Evolutionary conservation across 2,888 invertebrate genomes (phyloP), one percentile per base, ranked within the genome.

Genomic region (Chrysodeixis includens): DNA sequence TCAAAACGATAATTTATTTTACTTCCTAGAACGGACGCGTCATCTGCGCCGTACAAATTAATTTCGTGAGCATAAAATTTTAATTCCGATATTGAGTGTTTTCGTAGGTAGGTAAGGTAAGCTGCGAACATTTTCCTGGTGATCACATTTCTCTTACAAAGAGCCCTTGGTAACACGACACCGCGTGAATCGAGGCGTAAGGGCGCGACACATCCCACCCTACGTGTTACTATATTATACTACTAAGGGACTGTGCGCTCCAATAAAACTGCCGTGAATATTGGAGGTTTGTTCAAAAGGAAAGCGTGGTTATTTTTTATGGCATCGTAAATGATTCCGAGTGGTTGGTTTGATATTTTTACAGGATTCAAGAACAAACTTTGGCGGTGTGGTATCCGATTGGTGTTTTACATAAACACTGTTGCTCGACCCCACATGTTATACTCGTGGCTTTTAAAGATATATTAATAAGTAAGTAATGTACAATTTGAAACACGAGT

Each of bases 61-160:
- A 74, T 81, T 71, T 57, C 30, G 51, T 55, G 22, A 65, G 54
- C 51, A 59, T 66, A 68, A 70, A 64, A 71, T 74, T 67, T 56
- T 62, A 69, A 71, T 59, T 71, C 66, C 40, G 61, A 56, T 76
- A 76, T 58, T 52, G 56, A 55, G 64, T 62, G 57, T 70, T 62
- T 55, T 35, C 52, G 53, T 62, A 44, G 66, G 52, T 62, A 61
- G 62, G 46, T 57, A 69, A 66, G 70, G 69, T 79, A n/a, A 80
- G 82, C 81, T 78, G 77, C 78, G 64, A 80, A 78, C 82, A 78
- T 90, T 89, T 90, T 90, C 89, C 88, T 90, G 89, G 89, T 89
- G 86, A 88, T 85, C 81, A 81, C 84, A 84, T 83, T 82, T 80
- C 79, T 73, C 65, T 73, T 74, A 79, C 78, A 79, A 82, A 83